Evolutionary conservation across 2,797 vertebrate genomes (phyloP).

Genomic region (Acipenser oxyrinchus): DNA sequence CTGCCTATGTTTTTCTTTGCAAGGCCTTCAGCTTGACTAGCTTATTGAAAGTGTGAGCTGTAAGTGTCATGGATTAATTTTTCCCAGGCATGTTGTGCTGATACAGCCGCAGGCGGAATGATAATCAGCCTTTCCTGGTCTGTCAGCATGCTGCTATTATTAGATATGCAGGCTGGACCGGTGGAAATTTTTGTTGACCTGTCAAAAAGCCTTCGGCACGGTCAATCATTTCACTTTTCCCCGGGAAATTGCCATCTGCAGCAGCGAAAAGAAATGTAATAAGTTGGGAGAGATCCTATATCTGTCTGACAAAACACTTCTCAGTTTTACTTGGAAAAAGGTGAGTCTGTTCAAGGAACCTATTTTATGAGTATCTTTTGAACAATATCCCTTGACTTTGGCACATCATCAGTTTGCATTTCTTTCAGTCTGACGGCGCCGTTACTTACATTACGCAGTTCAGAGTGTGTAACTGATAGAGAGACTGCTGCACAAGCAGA

Average conservation of each 20-base stretch:
- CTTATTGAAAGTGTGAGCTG: background rate
- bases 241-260: background rate
- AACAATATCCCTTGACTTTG: no score
- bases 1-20: background rate
- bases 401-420: no score
- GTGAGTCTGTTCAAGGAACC: no score
- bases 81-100: background rate
- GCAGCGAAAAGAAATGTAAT: background rate
- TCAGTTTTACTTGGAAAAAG: no score
- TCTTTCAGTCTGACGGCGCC: no score
- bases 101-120: conserved; percentile 3
- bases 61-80: background rate
- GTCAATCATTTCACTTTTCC: background rate
- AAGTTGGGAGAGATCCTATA: background rate
- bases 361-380: no score
- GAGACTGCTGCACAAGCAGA: no score
- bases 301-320: background rate
- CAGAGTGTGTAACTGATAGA: no score
- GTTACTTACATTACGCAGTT: no score
- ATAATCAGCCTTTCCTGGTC: background rate
- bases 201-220: background rate
- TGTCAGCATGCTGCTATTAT: background rate
- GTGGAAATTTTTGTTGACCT: conserved; percentile 2
- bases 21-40: background rate
- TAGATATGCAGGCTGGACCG: background rate